Base-by-base conservation (phyloP, 2,113 vertebrate species). In the Calyptommatus sinebrachiatus region DNA sequence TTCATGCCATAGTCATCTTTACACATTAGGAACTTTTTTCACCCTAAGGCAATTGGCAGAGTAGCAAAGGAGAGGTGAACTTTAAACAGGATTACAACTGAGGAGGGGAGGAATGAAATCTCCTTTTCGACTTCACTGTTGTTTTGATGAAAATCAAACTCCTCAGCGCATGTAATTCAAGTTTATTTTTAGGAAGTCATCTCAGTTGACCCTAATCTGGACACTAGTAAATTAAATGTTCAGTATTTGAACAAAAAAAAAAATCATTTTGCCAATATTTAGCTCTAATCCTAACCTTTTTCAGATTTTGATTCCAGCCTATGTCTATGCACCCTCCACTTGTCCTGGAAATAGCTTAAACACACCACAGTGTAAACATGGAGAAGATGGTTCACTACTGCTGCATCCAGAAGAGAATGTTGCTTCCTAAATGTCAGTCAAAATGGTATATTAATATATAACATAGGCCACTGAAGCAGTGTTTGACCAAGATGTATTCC, bases 361-460 rank as follows among this genome's bases (percentile, higher is more conserved):
- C 63, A 73, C 24, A 50, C 14, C n/a, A 2, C 14, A 26, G 10
- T 12, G n/a, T 14, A 73, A 22, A 5, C 48, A 16, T 53, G 24
- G 29, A 46, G 45, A 77, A 24, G 0, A 41, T n/a, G 0, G 0
- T 72, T 81, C 24, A 3, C 62, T n/a, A 0, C 0, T 41, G 16
- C 61, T 66, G 8, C 48, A 16, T 21, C 41, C 29, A 66, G 41
- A 41, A n/a, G 4, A 11, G 10, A 65, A 3, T 20, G 9, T 35
- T 26, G 66, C 22, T 24, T 35, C 0, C 0, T 65, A 62, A 84
- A 72, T 82, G 11, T 18, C 75, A 79, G 68, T 41, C 50, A 0
- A 0, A 62, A 14, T 1, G 3, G 63, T 35, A 68, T 2, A 68
- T 2, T 45, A 21, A 60, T 60, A 48, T 26, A n/a, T 21, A 62